Base-by-base conservation (phyloP, 2,888 invertebrate genomes). In the Thecophora atra region DNA sequence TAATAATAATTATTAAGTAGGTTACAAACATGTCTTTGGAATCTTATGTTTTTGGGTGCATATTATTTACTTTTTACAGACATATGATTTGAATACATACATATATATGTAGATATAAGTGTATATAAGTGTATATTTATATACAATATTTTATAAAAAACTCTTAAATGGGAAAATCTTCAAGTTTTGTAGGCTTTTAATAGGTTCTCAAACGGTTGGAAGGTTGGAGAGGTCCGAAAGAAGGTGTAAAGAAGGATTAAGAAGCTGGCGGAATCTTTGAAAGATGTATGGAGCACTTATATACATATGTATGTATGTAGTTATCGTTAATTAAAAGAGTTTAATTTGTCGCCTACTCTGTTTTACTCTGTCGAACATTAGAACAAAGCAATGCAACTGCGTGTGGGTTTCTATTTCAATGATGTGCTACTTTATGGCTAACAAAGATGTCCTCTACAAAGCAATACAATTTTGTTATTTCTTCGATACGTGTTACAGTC, bases 81-180 rank as follows among this genome's bases (percentile, higher is more conserved):
- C 7, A 69, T 62, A 28, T 42, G 63, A 30, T 37, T 62, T 47
- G 30, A n/a, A 58, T 30, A 30, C 17, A 26, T 54, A 4, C 5
- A 17, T 70, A 73, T 76, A 72, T 56, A 70, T 76, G 76, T 78
- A 76, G 80, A 78, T 76, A 78, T 82, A 80, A 80, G 79, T 80
- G 80, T 80, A 82, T 81, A 81, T 79, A 75, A 77, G 78, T 74
- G 80, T 81, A 80, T 65, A 70, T 80, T 79, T 79, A 79, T 79
- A 76, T 79, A 77, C 76, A 79, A n/a, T 51, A 51, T 6, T 78
- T 72, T 77, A 76, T n/a, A n/a, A n/a, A n/a, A n/a, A n/a, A n/a
- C n/a, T n/a, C n/a, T n/a, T n/a, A n/a, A n/a, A n/a, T n/a, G n/a
- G n/a, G n/a, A n/a, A n/a, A n/a, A n/a, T n/a, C n/a, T n/a, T n/a